These are phyloP conservation scores for Glaucidium brasilianum DNA, from an alignment of 2,113 vertebrate genomes.

Conservation along the genomic window DNA sequence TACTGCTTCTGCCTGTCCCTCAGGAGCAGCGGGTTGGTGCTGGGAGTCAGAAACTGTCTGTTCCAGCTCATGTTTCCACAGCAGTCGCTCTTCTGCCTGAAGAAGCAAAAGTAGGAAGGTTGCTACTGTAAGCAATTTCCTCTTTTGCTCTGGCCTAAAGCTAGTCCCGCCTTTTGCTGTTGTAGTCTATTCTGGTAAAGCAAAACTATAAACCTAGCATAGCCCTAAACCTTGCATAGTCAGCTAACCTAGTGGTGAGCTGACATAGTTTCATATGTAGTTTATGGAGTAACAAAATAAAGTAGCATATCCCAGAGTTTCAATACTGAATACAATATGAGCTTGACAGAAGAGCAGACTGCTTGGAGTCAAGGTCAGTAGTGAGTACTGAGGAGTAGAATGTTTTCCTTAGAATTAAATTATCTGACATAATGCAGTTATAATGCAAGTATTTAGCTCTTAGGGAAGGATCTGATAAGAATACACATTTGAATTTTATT, in stretches of 20 bases:
- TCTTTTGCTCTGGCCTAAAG: background rate
- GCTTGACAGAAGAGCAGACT: background rate
- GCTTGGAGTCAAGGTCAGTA: background rate
- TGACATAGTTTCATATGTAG: background rate
- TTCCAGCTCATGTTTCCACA: background rate
- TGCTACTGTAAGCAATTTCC: background rate
- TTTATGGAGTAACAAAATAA: background rate
- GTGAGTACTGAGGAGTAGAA: background rate
- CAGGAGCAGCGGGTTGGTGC: background rate
- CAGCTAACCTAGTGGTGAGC: background rate
- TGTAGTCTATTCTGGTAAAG: background rate
- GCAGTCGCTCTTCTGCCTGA: background rate
- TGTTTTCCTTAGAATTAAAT: background rate
- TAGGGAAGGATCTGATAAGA: background rate
- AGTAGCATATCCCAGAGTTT: background rate
- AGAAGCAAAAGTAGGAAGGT: background rate
- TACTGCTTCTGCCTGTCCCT: background rate
- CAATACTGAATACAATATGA: background rate
- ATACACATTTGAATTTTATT: background rate
- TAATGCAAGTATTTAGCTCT: slow-evolving; percentile 13
- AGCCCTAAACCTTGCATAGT: background rate
- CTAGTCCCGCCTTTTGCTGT: background rate
- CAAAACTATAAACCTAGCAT: background rate
- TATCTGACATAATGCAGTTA: background rate
- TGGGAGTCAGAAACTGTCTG: background rate